Conservation (phyloP, 2,797 vertebrate species). For the Tadarida brasiliensis region DNA sequence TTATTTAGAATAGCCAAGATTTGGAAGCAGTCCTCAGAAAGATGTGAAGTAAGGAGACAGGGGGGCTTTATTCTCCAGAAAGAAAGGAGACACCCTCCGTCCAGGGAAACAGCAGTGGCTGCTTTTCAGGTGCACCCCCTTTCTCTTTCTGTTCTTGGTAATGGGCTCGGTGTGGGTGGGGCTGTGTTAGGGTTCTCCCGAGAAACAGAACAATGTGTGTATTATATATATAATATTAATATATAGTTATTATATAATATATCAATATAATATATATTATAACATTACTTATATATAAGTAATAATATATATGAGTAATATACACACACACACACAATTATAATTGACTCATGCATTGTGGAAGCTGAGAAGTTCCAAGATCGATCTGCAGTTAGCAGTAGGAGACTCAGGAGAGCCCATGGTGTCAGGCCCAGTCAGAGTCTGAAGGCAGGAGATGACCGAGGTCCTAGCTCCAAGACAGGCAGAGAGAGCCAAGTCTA, state of each 20-base stretch:
- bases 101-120: background rate
- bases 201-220: background rate
- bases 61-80: background rate
- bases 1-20: too few species aligned
- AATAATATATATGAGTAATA: too few species aligned
- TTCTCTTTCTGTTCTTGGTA: background rate
- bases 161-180: background rate
- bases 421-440: background rate
- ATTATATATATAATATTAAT: background rate
- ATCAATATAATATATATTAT: too few species aligned
- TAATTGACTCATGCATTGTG: background rate
- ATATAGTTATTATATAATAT: background rate
- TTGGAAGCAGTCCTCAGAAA: background rate
- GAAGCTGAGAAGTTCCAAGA: background rate
- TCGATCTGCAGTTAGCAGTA: background rate
- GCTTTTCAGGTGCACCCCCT: background rate
- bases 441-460: background rate
- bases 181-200: background rate
- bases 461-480: background rate
- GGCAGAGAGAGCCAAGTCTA: background rate
- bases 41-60: background rate
- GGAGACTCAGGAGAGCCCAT: background rate
- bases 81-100: background rate
- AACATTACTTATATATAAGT: too few species aligned
- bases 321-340: too few species aligned